These are phyloP conservation scores for Aplochiton taeniatus DNA, from an alignment of 2,797 vertebrate species.

Conservation along the genomic window DNA sequence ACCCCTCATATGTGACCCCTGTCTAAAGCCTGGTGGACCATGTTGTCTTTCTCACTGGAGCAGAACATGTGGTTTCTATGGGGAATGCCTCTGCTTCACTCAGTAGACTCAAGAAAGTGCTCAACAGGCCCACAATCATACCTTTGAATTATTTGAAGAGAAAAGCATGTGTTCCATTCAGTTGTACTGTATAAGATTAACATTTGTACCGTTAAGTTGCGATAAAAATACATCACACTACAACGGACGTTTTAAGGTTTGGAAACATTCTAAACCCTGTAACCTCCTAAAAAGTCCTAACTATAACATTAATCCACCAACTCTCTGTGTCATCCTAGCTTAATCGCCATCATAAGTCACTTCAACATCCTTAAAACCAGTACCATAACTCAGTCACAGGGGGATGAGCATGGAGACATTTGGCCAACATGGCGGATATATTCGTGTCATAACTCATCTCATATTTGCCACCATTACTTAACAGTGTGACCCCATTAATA, in stretches of 20 bases:
- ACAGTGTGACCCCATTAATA: constrained; percentile 53
- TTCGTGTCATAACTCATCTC: constrained; percentile 47
- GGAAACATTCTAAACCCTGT: not conserved
- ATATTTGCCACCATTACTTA: constrained; percentile 53
- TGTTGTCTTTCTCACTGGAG: not conserved
- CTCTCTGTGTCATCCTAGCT: constrained; percentile 24
- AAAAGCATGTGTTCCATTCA: no score
- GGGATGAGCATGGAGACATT: constrained; percentile 26
- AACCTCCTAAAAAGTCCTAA: constrained; percentile 8
- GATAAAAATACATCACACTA: not conserved
- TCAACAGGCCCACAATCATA: no score
- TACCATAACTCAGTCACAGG: constrained; percentile 43
- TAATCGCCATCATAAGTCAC: constrained; percentile 42
- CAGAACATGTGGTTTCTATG: no score
- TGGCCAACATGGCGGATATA: constrained; percentile 39
- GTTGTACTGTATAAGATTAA: no score
- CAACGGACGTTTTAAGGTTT: not conserved
- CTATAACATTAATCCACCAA: constrained; percentile 18
- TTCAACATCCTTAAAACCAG: constrained; percentile 37
- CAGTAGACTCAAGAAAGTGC: no score
- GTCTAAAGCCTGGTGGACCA: not conserved
- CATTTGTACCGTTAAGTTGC: no score
- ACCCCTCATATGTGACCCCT: not conserved
- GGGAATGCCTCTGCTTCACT: no score
- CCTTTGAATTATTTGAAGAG: no score